Evolutionary conservation across 2,888 invertebrate species (phyloP).

Genomic region (Eumerus sabulonum): DNA sequence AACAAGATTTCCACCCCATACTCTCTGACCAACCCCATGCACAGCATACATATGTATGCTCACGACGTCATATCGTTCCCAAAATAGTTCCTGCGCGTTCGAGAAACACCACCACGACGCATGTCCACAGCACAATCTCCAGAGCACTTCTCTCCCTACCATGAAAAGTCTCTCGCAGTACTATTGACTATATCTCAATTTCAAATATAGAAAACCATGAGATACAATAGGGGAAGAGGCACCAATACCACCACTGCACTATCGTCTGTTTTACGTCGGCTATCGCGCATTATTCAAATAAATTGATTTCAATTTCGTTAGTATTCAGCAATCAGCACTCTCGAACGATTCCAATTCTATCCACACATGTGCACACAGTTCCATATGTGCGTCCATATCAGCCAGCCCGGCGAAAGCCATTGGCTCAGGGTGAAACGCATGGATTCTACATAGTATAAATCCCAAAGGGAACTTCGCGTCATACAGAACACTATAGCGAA

Average conservation of each 20-base stretch:
- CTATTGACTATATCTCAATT: constrained; percentile 1
- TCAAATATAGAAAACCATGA: constrained; percentile 20
- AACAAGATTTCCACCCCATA: no score
- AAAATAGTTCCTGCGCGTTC: constrained; percentile 16
- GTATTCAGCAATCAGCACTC: constrained; percentile 64
- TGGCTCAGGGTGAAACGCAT: constrained; percentile 41
- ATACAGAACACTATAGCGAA: constrained; percentile 36
- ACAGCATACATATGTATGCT: no score
- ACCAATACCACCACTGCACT: constrained; percentile 14
- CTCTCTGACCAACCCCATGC: no score
- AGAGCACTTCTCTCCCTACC: constrained; percentile 6
- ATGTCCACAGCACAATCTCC: neutral
- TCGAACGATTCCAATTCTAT: constrained; percentile 41
- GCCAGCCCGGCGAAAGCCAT: constrained; percentile 37
- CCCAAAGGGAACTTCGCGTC: constrained; percentile 48
- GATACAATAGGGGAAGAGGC: constrained; percentile 36
- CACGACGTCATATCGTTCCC: neutral
- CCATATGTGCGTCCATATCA: constrained; percentile 3
- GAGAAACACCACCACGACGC: neutral
- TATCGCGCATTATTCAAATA: constrained; percentile 47
- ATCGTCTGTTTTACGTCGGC: constrained; percentile 44
- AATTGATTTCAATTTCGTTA: constrained; percentile 49
- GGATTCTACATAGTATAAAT: constrained; percentile 50
- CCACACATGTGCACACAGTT: constrained; percentile 43
- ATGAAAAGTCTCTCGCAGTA: neutral